These are phyloP conservation scores for Erethizon dorsatum DNA, from an alignment of 2,797 vertebrate species.

Conservation along the genomic window DNA sequence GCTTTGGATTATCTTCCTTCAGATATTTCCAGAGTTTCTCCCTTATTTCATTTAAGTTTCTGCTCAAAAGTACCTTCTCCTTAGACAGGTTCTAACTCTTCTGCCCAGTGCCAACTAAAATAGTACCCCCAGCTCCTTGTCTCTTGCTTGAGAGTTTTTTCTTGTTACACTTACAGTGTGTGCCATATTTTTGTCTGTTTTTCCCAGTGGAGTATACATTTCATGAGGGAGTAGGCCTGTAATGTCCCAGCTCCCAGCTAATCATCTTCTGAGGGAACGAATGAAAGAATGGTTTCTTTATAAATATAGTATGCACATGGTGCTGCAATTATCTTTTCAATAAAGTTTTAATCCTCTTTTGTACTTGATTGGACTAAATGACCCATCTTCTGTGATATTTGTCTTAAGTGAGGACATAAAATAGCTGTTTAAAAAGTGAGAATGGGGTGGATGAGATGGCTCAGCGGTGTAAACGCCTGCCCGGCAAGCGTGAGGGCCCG, in stretches of 20 bases:
- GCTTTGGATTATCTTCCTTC: background rate
- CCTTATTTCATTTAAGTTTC: background rate
- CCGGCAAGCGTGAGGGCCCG: too few relatives aligned
- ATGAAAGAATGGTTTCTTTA: background rate
- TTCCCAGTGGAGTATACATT: background rate
- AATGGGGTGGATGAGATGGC: background rate
- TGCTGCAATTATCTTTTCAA: constrained; percentile 8
- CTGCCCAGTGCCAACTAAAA: background rate
- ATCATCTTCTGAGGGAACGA: constrained; percentile 9
- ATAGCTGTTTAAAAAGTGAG: background rate
- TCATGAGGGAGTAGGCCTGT: background rate
- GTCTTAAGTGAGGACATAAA: background rate
- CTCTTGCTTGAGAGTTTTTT: background rate
- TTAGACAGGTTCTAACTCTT: background rate
- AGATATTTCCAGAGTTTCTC: background rate
- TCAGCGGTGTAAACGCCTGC: too few relatives aligned
- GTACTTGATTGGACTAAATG: background rate
- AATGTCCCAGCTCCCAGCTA: background rate
- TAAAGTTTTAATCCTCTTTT: background rate
- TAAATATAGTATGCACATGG: background rate
- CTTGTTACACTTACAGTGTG: background rate
- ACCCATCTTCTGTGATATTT: constrained; percentile 39
- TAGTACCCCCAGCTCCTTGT: background rate
- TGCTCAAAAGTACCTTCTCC: background rate
- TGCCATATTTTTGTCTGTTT: background rate